phyloP scores from a whole-genome alignment of 1,140 invertebrate species.

The Chironomus striatipennis region DNA sequence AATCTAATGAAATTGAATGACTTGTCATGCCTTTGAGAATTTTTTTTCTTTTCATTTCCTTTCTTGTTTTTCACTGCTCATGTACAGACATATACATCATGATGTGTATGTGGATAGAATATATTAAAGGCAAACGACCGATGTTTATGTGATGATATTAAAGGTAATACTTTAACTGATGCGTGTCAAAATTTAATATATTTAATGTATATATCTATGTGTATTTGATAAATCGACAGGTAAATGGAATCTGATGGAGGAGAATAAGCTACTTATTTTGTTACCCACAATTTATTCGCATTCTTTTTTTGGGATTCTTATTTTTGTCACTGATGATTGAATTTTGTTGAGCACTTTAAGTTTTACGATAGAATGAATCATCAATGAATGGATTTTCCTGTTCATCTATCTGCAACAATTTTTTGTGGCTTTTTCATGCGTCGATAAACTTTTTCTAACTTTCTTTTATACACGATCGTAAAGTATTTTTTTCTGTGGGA shows the following conservation, averaged over 20 bases:
- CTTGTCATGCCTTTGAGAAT: background rate
- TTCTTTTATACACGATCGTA: too few relatives aligned
- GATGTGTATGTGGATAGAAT: background rate
- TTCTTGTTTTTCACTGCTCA: background rate
- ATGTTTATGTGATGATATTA: background rate
- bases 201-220: background rate
- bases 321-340: background rate
- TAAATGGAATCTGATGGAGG: too few relatives aligned
- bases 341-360: background rate
- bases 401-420: background rate
- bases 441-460: background rate
- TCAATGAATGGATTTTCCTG: too few relatives aligned
- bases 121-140: background rate
- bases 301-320: background rate
- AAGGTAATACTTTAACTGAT: background rate
- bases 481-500: too few relatives aligned
- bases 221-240: background rate
- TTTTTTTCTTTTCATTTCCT: background rate
- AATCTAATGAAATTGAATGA: conserved; percentile 9
- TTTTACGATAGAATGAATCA: background rate
- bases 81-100: background rate
- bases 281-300: background rate
- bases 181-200: background rate
- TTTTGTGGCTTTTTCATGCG: background rate
- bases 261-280: too few relatives aligned